Percentiles rank a stretch among this genome's conserved stretches.
phyloP scores from a whole-genome alignment of 2,113 vertebrate genomes.

The Triplophysa rosa region DNA sequence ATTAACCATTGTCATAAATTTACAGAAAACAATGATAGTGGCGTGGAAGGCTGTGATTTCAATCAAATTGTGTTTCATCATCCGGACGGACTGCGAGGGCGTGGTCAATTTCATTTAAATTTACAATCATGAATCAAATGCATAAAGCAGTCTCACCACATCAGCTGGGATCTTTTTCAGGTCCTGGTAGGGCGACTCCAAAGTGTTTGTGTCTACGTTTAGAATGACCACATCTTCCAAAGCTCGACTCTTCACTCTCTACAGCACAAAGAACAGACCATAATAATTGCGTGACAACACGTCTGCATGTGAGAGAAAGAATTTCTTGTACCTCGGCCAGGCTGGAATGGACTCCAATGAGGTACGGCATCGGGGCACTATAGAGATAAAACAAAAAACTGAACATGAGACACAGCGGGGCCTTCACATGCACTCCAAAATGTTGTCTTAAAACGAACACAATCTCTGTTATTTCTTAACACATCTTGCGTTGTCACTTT shows the following conservation, averaged over 20 bases:
- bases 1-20: too few relatives aligned
- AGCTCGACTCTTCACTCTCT: slow-evolving; percentile 78
- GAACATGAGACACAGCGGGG: background rate
- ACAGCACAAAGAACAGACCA: background rate
- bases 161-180: slow-evolving; percentile 81
- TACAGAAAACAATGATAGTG: too few relatives aligned
- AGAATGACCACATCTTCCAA: slow-evolving; percentile 88
- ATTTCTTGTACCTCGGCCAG: slow-evolving; percentile 77
- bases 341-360: slow-evolving; percentile 87
- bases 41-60: too few relatives aligned
- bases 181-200: slow-evolving; percentile 84
- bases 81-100: too few relatives aligned
- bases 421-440: background rate
- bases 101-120: too few relatives aligned
- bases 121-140: background rate
- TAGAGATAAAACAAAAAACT: slow-evolving; percentile 6
- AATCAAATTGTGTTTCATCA: too few relatives aligned
- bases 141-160: slow-evolving; percentile 72
- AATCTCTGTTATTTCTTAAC: too few relatives aligned
- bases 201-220: slow-evolving; percentile 85
- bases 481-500: too few relatives aligned
- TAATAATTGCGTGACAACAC: background rate
- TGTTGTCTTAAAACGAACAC: too few relatives aligned
- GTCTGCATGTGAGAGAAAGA: background rate
- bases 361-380: slow-evolving; percentile 90